These are phyloP conservation scores for Chironomus tentans DNA, from an alignment of 2,888 invertebrate species.

Conservation along the genomic window DNA sequence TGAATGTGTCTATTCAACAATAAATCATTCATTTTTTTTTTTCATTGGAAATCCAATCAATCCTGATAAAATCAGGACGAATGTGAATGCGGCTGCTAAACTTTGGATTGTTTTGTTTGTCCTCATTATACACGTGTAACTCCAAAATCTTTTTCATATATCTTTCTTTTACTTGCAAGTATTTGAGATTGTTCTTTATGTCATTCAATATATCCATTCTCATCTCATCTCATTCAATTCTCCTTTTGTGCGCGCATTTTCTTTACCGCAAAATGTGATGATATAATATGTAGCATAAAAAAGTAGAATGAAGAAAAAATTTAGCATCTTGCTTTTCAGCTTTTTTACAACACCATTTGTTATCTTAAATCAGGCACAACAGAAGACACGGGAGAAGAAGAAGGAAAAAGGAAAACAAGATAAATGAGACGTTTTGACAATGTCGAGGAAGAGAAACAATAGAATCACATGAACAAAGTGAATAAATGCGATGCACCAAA, in stretches of 20 bases:
- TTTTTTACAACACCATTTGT: constrained; percentile 20
- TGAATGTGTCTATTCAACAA: too few relatives aligned
- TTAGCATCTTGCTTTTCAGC: not conserved
- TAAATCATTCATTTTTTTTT: too few relatives aligned
- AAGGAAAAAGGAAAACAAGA: not conserved
- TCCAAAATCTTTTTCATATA: too few relatives aligned
- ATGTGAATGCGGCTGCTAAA: too few relatives aligned
- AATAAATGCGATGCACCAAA: not conserved
- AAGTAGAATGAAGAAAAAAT: not conserved
- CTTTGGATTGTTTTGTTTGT: too few relatives aligned
- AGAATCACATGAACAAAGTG: not conserved
- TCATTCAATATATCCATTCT: not conserved
- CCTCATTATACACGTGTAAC: too few relatives aligned
- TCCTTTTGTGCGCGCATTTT: not conserved
- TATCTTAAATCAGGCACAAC: constrained; percentile 10
- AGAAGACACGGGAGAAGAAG: not conserved
- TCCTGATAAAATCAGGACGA: too few relatives aligned
- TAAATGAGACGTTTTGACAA: constrained; percentile 18
- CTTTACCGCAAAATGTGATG: too few relatives aligned
- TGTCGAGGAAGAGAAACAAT: not conserved
- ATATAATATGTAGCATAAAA: not conserved
- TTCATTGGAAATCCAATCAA: too few relatives aligned
- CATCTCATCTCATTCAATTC: not conserved
- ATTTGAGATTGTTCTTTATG: not conserved
- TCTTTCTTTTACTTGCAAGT: not conserved